Conservation (phyloP, 2,113 vertebrate species). For the Pimephales promelas region DNA sequence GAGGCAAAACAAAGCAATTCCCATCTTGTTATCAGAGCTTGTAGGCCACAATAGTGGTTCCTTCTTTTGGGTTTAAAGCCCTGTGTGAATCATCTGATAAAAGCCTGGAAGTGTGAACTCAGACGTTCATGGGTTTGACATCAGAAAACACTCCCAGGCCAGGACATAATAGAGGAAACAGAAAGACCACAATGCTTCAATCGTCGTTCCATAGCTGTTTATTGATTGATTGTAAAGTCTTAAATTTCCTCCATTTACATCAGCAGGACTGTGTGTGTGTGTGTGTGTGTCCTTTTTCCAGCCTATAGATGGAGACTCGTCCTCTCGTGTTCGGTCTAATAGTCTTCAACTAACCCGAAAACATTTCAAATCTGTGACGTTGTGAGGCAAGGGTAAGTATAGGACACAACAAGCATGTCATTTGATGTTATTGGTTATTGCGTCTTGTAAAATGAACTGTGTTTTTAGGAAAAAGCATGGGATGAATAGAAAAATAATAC, state of each 20-base stretch:
- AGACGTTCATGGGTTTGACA: not conserved
- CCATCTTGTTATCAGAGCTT: not conserved
- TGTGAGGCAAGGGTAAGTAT: not conserved
- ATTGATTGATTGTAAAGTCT: not conserved
- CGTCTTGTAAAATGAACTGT: slow-evolving; percentile 13
- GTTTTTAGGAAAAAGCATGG: not conserved
- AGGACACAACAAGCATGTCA: too few species aligned
- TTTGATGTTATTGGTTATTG: not conserved
- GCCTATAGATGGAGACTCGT: not conserved
- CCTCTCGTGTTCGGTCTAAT: not conserved
- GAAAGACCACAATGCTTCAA: not conserved
- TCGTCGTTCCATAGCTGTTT: slow-evolving; percentile 16
- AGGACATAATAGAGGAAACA: not conserved
- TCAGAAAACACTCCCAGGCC: not conserved
- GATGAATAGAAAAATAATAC: not conserved
- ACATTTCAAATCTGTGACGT: not conserved
- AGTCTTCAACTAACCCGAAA: not conserved
- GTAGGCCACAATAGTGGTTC: not conserved
- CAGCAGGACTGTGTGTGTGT: not conserved
- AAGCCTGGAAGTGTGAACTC: not conserved
- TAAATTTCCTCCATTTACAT: not conserved
- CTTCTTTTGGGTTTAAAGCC: not conserved
- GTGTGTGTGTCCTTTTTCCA: not conserved
- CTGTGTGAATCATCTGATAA: not conserved
- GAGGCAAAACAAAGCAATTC: slow-evolving; percentile 8